Evolutionary conservation across 1,140 invertebrate species (phyloP), one percentile per base, ranked within the genome.

Genomic region (Stenopsyche tienmushanensis): DNA sequence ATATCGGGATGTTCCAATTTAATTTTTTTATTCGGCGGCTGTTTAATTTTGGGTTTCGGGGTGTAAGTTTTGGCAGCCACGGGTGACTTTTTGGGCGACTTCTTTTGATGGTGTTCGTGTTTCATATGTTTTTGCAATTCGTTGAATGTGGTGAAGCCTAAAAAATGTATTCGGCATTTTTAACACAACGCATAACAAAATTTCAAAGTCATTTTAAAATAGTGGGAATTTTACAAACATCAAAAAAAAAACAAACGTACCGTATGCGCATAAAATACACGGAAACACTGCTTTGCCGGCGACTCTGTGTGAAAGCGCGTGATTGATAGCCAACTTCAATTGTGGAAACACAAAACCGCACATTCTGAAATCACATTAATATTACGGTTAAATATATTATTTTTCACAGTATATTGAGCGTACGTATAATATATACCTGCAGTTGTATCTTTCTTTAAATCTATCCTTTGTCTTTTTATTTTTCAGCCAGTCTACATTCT

Each of bases 241-340:
- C n/a, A n/a, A 50, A 18, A 20, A 18, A 18, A 50, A n/a, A 21
- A 23, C 2, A 54, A 54, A 23, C 8, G 58, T 18, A 70, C 68
- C 68, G 34, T 60, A 70, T n/a, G 64, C 64, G 29, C 68, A 70
- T 15, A 70, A 26, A 10, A 70, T 66, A 26, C 68, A 70, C n/a
- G 68, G 68, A 29, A 64, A 70, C 13, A 70, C 52, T 15, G 59
- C 45, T 20, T 62, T 42, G 17, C 60, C 45, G 0, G 68, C 59
- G 5, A 70, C 25, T 47, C 53, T 54, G 42, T 67, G 64, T 1
- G 25, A 21, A 20, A 70, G 49, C 24, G 62, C 47, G 21, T 70
- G 64, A n/a, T 24, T 65, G 25, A 62, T 47, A n/a, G 52, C 62
- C 10, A 53, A 13, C 18, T 7, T 18, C 10, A 52, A 24, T 15